Percentiles rank a stretch among this genome's conserved stretches.
Evolutionary conservation across 2,888 invertebrate species (phyloP).

Genomic region (Drosophila monieri): DNA sequence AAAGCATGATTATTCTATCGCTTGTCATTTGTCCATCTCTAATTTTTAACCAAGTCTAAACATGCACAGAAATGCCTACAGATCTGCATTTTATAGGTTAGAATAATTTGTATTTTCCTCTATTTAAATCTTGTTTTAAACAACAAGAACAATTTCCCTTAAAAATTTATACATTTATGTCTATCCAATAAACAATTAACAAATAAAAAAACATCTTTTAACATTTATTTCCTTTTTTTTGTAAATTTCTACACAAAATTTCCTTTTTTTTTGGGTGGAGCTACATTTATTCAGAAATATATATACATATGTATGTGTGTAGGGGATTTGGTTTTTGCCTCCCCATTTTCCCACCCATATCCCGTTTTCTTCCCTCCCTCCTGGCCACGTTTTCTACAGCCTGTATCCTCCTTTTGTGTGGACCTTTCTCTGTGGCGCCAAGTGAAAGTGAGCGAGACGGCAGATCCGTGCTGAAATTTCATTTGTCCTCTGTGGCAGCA

Average conservation of each 20-base stretch:
- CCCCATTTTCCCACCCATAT: conserved; percentile 14
- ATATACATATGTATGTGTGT: not conserved
- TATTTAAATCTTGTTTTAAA: too few relatives aligned
- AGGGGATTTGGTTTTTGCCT: conserved; percentile 10
- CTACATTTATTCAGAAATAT: not conserved
- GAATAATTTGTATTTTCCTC: too few relatives aligned
- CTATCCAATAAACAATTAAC: too few relatives aligned
- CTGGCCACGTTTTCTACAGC: not conserved
- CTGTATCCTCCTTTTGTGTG: conserved; percentile 12
- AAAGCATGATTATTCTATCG: too few relatives aligned
- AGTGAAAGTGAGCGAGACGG: conserved; percentile 73
- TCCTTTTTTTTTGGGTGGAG: not conserved
- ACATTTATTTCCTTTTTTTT: not conserved
- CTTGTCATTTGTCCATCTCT: too few relatives aligned
- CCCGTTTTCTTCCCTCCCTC: conserved; percentile 5
- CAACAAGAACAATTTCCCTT: too few relatives aligned
- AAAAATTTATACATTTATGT: too few relatives aligned
- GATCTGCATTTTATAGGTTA: too few relatives aligned
- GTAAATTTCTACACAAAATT: not conserved
- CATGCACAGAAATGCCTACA: too few relatives aligned
- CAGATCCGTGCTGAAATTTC: conserved; percentile 63
- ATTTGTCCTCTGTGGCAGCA: conserved; percentile 66
- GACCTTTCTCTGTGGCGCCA: conserved; percentile 28
- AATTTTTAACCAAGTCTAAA: too few relatives aligned
- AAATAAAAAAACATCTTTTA: too few relatives aligned